These are phyloP conservation scores for Lampris megalopsis DNA, from an alignment of 2,113 vertebrate genomes.

Conservation along the genomic window DNA sequence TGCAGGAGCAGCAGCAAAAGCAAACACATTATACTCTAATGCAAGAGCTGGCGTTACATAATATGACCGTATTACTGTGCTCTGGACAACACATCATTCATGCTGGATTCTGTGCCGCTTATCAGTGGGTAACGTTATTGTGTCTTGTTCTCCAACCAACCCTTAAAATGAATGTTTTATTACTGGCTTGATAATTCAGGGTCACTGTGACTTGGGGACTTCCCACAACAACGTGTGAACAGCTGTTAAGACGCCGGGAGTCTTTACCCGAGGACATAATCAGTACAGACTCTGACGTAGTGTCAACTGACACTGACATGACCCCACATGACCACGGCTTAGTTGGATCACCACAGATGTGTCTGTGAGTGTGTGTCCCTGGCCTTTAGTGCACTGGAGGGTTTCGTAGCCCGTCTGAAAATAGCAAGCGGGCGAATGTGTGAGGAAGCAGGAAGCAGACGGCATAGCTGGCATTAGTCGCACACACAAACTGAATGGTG, in stretches of 20 bases:
- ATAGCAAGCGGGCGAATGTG: slow-evolving; percentile 52
- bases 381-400: slow-evolving; percentile 39
- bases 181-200: slow-evolving; percentile 15
- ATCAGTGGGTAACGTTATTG: slow-evolving; percentile 5
- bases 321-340: slow-evolving; percentile 19
- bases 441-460: slow-evolving; percentile 24
- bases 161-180: neutral
- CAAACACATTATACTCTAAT: slow-evolving; percentile 9
- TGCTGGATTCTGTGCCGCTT: slow-evolving; percentile 19
- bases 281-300: slow-evolving; percentile 10
- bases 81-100: slow-evolving; percentile 15
- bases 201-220: neutral
- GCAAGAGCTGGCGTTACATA: slow-evolving; percentile 23
- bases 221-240: slow-evolving; percentile 8
- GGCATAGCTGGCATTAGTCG: slow-evolving; percentile 36
- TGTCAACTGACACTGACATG: neutral
- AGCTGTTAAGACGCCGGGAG: neutral
- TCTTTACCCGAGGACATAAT: slow-evolving; percentile 1
- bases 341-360: slow-evolving; percentile 34
- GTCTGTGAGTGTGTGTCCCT: slow-evolving; percentile 14
- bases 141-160: no score
- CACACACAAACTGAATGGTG: slow-evolving; percentile 15
- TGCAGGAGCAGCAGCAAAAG: slow-evolving; percentile 2
- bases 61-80: slow-evolving; percentile 4
- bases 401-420: slow-evolving; percentile 38